Percentiles rank a stretch among this genome's conserved stretches.
phyloP scores from a whole-genome alignment of 2,113 vertebrate species.

The cat (Felis catus) region DNA sequence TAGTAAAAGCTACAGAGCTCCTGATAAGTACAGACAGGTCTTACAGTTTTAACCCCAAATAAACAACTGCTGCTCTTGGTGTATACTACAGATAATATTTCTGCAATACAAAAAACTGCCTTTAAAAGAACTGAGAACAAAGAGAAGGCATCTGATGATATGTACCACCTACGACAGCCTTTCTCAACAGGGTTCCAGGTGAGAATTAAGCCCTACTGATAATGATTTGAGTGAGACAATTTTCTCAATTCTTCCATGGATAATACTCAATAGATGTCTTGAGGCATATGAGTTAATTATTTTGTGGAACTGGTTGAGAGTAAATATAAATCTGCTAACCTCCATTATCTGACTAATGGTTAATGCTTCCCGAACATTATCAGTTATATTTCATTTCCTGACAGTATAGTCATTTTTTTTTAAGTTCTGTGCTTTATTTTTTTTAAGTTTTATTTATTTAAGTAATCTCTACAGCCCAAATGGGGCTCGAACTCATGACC shows the following conservation, averaged over 20 bases:
- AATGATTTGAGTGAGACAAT: not conserved
- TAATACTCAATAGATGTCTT: not conserved
- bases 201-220: not conserved
- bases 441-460: too few relatives aligned
- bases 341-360: not conserved
- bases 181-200: not conserved
- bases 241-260: not conserved
- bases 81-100: not conserved
- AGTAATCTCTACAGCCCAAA: too few relatives aligned
- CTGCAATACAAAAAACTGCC: not conserved
- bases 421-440: too few relatives aligned
- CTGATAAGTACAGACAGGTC: conserved; percentile 75
- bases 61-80: not conserved
- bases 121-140: conserved; percentile 63
- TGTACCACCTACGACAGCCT: not conserved
- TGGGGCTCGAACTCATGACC: too few relatives aligned
- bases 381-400: not conserved
- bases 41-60: conserved; percentile 31
- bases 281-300: not conserved
- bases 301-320: not conserved
- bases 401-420: not conserved
- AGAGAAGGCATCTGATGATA: conserved; percentile 63
- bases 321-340: not conserved
- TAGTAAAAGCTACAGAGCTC: conserved; percentile 77
- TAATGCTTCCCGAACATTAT: not conserved